Evolutionary conservation across 2,113 vertebrate species (phyloP).

Genomic region (Oncorhynchus keta): DNA sequence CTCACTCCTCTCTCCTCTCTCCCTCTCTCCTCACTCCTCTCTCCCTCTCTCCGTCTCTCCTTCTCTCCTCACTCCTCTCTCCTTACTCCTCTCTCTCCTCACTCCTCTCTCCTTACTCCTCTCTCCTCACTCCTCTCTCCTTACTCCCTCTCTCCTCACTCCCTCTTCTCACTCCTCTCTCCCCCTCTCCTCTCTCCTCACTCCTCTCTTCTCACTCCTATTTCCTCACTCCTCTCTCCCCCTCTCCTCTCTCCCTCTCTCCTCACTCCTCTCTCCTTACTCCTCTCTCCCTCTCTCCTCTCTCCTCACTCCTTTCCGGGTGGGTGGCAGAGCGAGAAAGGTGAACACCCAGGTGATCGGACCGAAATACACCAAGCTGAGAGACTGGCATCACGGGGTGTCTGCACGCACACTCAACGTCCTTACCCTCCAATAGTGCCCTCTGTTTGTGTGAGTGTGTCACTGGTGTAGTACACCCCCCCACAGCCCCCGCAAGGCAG

Average conservation of each 20-base stretch:
- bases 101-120: background rate
- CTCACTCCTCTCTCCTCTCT: background rate
- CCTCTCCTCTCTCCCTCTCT: background rate
- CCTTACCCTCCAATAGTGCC: conserved; percentile 77
- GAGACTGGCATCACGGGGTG: conserved; percentile 98
- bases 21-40: background rate
- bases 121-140: background rate
- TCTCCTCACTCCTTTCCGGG: conserved; percentile 60
- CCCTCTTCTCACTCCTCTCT: background rate
- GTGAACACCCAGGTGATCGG: conserved; percentile 84
- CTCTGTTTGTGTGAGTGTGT: conserved; percentile 4
- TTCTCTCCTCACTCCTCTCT: too few relatives aligned
- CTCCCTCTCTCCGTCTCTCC: background rate
- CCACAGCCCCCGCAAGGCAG: too few relatives aligned
- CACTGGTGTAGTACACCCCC: background rate
- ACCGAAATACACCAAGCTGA: conserved; percentile 93
- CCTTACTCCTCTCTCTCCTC: background rate
- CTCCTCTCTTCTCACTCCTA: background rate
- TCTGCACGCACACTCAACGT: conserved; percentile 98
- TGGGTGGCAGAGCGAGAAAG: conserved; percentile 82
- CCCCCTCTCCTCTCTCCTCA: too few relatives aligned
- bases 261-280: background rate
- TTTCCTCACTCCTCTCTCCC: conserved; percentile 11
- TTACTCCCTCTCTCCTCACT: background rate
- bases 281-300: background rate